Conservation (phyloP, 2,888 invertebrate species). For the Cosmorhoe ocellata region DNA sequence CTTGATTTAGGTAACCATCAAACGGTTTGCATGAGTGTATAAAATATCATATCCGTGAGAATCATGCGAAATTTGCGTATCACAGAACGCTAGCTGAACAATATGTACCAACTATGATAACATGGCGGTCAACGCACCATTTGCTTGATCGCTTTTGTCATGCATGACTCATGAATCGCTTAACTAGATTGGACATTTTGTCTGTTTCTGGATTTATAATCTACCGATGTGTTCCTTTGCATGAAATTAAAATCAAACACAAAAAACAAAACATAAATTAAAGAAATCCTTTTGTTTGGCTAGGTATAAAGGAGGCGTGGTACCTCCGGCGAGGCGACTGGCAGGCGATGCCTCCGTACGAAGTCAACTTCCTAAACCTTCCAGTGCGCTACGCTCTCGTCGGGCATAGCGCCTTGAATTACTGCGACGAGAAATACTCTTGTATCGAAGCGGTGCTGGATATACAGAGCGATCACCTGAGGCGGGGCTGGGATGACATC, state of each 20-base stretch:
- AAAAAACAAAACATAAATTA: not conserved
- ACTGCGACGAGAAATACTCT: constrained; percentile 48
- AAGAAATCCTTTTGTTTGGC: constrained; percentile 32
- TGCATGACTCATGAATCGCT: no score
- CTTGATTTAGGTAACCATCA: constrained; percentile 66
- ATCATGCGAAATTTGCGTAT: no score
- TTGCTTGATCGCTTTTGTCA: no score
- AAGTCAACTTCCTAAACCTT: constrained; percentile 44
- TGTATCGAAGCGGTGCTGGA: constrained; percentile 54
- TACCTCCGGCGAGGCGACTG: constrained; percentile 68
- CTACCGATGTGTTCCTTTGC: no score
- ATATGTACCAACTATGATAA: no score
- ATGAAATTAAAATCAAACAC: no score
- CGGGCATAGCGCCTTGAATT: constrained; percentile 56
- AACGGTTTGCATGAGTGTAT: not conserved
- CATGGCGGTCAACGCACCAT: no score
- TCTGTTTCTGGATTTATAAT: no score
- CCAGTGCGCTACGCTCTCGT: constrained; percentile 59
- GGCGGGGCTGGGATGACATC: constrained; percentile 55
- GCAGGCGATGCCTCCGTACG: constrained; percentile 63
- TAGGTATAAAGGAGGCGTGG: constrained; percentile 68
- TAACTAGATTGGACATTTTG: no score
- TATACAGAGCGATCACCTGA: constrained; percentile 56
- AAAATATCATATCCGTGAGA: no score
- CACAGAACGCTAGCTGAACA: no score